A percentile compares a stretch with the other conserved stretches of the same genome.
phyloP scores from a whole-genome alignment of 1,140 invertebrate genomes.

The Rhopalosiphum maidis region DNA sequence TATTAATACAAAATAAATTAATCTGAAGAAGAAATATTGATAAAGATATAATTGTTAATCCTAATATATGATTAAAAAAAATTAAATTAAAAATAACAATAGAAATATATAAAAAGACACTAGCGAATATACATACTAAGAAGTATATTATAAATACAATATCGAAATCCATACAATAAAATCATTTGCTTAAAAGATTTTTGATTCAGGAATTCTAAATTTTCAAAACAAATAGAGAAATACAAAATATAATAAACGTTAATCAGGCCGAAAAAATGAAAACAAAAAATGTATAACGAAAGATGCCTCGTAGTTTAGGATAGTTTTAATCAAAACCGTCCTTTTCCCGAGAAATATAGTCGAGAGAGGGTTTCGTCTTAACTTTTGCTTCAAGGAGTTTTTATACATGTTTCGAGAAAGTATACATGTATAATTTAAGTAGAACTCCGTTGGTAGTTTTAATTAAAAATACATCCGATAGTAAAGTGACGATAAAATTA shows the following conservation, averaged over 20 bases:
- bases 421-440: not conserved
- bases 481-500: not conserved
- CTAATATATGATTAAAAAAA: too few relatives aligned
- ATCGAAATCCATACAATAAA: not conserved
- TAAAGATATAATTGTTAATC: too few relatives aligned
- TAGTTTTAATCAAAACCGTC: constrained; percentile 15
- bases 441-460: not conserved
- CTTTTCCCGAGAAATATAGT: not conserved
- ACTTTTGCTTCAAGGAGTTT: not conserved
- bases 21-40: not conserved
- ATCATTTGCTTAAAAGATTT: not conserved
- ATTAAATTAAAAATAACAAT: too few relatives aligned
- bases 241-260: not conserved
- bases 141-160: not conserved
- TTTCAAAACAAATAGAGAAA: not conserved
- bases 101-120: too few relatives aligned
- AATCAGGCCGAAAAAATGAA: not conserved
- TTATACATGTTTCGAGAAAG: not conserved
- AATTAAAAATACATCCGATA: constrained; percentile 22
- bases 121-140: not conserved
- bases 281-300: not conserved
- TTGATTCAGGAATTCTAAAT: too few relatives aligned
- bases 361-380: not conserved
- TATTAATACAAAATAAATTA: not conserved
- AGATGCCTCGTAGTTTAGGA: not conserved